phyloP scores from a whole-genome alignment of 1,140 invertebrate species.

The Philotrypesis tridentata region DNA sequence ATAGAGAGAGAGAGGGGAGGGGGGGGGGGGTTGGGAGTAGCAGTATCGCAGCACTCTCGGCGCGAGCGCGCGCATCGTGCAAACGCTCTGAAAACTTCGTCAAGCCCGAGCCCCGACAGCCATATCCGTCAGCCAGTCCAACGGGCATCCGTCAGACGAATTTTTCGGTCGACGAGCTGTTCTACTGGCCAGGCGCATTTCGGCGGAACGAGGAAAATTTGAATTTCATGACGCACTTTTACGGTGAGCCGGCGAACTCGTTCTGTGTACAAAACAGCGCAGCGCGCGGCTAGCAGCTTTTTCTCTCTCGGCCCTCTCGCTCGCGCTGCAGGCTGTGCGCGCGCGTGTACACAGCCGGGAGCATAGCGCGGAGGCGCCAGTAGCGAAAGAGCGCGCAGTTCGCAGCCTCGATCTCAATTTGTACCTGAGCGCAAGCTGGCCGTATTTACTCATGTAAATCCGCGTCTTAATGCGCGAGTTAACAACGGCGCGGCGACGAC shows the following conservation, averaged over 20 bases:
- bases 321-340: too few relatives aligned
- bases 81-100: background rate
- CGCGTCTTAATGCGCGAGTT: slow-evolving; percentile 52
- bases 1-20: too few relatives aligned
- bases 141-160: background rate
- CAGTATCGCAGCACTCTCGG: too few relatives aligned
- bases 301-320: too few relatives aligned
- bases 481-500: slow-evolving; percentile 38
- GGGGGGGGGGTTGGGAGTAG: too few relatives aligned
- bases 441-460: slow-evolving; percentile 62
- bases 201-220: slow-evolving; percentile 3
- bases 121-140: slow-evolving; percentile 1
- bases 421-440: slow-evolving; percentile 48
- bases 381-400: background rate
- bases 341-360: too few relatives aligned
- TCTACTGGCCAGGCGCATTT: background rate
- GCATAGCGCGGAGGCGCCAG: too few relatives aligned
- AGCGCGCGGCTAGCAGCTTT: background rate
- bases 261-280: background rate
- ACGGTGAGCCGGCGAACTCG: background rate
- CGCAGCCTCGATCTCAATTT: slow-evolving; percentile 59
- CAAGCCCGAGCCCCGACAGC: background rate
- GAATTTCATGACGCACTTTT: slow-evolving; percentile 33
- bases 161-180: background rate
- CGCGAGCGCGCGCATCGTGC: too few relatives aligned